Evolutionary conservation across 2,888 invertebrate genomes (phyloP), one percentile per base, ranked within the genome.

Genomic region (Hedya salicella): DNA sequence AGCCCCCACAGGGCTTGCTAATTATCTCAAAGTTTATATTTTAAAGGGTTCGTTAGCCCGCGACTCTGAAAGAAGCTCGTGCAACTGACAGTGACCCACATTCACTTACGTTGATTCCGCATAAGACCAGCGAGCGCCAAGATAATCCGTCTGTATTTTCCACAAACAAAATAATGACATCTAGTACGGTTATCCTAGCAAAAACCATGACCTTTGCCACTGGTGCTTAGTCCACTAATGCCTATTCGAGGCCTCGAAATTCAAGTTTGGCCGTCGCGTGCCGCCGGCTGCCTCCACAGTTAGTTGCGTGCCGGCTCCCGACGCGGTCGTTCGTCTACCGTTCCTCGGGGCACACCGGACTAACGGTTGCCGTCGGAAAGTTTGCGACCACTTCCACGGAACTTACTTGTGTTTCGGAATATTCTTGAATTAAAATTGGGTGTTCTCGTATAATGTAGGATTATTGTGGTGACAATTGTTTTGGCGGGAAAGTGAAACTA

Each of bases 141-240:
- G 21, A 19, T 57, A 60, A 60, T 53, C 52, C 14, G 39, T 30
- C 52, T 19, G 46, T 42, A 14, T 30, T n/a, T n/a, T 21, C 16
- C 52, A 48, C 30, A 61, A 52, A 42, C 46, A 73, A 72, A 75
- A 69, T 73, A 74, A 72, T 69, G 67, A 68, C 68, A 73, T 75
- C 75, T 72, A 73, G 71, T 69, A 71, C 68, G 67, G 63, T 62
- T 30, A 62, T 52, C 40, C 65, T 56, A 71, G 69, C 79, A 77
- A 82, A 85, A 76, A 84, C 83, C 83, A 82, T 86, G 87, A 89
- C 87, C 88, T 88, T 86, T 82, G 82, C 77, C 84, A 85, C 81
- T 80, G 79, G 76, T 76, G 30, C 52, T 79, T 77, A 77, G 75
- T 73, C 78, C 80, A 81, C 82, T 81, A 86, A 86, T 84, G 83